Evolutionary conservation across 1,140 invertebrate species (phyloP).

Genomic region (Aphelinus certus): DNA sequence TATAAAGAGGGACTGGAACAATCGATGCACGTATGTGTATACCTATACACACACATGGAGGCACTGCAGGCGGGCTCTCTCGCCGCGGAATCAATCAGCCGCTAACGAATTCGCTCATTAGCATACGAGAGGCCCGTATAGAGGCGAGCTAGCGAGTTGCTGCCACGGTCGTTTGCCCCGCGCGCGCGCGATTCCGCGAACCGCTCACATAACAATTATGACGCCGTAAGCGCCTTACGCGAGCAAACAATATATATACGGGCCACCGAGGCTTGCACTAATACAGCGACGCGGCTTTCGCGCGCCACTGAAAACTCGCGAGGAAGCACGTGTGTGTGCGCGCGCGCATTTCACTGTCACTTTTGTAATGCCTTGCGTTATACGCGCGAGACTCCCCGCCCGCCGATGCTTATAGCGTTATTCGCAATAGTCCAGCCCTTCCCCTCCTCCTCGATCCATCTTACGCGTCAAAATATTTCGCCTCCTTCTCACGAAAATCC

Average conservation of each 20-base stretch:
- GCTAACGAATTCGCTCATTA: neutral
- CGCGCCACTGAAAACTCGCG: slow-evolving; percentile 51
- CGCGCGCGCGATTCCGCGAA: neutral
- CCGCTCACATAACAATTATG: neutral
- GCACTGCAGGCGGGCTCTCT: too few species aligned
- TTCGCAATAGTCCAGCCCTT: too few species aligned
- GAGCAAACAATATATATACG: neutral
- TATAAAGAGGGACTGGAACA: too few species aligned
- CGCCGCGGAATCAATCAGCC: too few species aligned
- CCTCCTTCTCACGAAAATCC: too few species aligned
- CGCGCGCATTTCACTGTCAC: slow-evolving; percentile 56
- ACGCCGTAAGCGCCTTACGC: too few species aligned
- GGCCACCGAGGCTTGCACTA: neutral
- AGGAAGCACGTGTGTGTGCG: neutral
- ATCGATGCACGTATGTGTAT: too few species aligned
- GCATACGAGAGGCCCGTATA: neutral
- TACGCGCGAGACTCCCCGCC: slow-evolving; percentile 35
- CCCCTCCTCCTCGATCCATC: too few species aligned
- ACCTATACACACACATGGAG: too few species aligned
- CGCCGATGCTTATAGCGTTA: slow-evolving; percentile 44
- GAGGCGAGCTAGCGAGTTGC: neutral
- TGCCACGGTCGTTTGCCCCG: neutral
- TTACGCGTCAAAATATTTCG: too few species aligned
- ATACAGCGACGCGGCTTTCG: slow-evolving; percentile 14
- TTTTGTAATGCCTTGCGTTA: slow-evolving; percentile 59